phyloP scores from a whole-genome alignment of 2,888 invertebrate species.

The Autographa pulchrina region DNA sequence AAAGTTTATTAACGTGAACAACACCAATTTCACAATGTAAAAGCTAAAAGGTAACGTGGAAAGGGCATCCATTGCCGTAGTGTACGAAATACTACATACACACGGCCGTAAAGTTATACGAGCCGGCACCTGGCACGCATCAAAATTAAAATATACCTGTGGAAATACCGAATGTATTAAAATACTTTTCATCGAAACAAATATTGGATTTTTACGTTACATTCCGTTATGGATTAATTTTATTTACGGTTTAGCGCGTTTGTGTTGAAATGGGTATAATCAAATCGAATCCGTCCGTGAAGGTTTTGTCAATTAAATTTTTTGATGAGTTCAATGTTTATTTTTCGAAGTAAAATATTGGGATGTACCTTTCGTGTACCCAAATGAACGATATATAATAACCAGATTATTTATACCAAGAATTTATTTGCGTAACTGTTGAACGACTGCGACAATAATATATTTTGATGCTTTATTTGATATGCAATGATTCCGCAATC shows the following conservation, averaged over 20 bases:
- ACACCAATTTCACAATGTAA: conserved; percentile 63
- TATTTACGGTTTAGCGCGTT: background rate
- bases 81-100: conserved; percentile 47
- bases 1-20: conserved; percentile 65
- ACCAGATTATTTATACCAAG: too few relatives aligned
- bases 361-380: too few relatives aligned
- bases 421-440: too few relatives aligned
- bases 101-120: conserved; percentile 48
- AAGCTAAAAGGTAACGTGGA: conserved; percentile 56
- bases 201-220: conserved; percentile 27
- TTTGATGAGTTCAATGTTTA: background rate
- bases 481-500: too few relatives aligned
- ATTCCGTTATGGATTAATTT: background rate
- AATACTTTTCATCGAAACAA: conserved; percentile 32
- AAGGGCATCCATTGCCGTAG: conserved; percentile 39
- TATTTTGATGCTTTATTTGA: too few relatives aligned
- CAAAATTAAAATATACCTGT: conserved; percentile 49
- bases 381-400: too few relatives aligned
- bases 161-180: conserved; percentile 32
- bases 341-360: background rate
- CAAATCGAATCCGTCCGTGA: background rate
- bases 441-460: too few relatives aligned
- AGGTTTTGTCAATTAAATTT: background rate
- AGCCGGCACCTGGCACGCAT: conserved; percentile 36
- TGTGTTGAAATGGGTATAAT: background rate